Conservation (phyloP, 2,888 invertebrate genomes). For the Acronicta psi region DNA sequence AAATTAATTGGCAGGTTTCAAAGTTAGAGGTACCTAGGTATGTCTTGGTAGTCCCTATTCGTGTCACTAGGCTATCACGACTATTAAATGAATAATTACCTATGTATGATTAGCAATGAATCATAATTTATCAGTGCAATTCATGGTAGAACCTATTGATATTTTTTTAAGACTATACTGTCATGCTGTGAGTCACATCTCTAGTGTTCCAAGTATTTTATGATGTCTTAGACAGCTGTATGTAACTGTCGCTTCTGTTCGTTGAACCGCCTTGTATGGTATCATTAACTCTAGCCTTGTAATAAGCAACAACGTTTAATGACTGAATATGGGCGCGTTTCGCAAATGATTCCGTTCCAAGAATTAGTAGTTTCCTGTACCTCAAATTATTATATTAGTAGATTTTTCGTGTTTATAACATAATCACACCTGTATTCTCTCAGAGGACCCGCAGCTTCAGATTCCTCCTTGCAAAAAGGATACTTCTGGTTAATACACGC, state of each 20-base stretch:
- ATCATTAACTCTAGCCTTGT: conserved; percentile 1
- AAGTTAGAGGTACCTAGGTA: too few species aligned
- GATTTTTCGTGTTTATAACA: neutral
- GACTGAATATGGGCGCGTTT: neutral
- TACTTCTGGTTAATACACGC: too few species aligned
- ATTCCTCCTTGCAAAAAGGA: too few species aligned
- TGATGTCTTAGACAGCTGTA: conserved; percentile 24
- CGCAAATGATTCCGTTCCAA: neutral
- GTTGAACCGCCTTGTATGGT: conserved; percentile 20
- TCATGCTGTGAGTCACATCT: conserved; percentile 37
- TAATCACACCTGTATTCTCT: too few species aligned
- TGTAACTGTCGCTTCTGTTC: neutral
- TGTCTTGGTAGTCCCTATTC: too few species aligned
- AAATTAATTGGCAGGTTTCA: too few species aligned
- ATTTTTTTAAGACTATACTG: neutral
- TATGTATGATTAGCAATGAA: conserved; percentile 6
- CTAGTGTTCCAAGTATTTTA: conserved; percentile 40
- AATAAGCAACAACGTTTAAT: neutral
- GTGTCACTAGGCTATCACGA: too few species aligned
- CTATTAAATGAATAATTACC: too few species aligned
- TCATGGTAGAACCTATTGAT: conserved; percentile 19
- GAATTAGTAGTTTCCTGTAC: neutral
- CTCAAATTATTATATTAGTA: neutral
- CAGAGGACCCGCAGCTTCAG: too few species aligned
- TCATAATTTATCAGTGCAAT: conserved; percentile 35